Evolutionary conservation across 2,888 invertebrate species (phyloP).

Genomic region (Salpingus planirostris): DNA sequence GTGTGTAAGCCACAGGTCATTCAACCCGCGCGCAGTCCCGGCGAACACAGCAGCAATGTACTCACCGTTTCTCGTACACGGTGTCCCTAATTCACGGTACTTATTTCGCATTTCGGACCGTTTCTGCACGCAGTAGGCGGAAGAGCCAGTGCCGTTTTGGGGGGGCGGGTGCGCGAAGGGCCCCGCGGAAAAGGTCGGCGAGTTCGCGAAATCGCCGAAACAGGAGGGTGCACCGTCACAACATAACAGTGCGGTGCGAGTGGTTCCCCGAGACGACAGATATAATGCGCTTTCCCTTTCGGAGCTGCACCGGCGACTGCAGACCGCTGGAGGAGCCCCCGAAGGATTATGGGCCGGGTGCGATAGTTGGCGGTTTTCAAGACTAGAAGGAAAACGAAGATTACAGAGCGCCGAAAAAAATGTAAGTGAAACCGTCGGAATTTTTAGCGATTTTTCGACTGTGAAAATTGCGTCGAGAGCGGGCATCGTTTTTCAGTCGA

Average conservation of each 20-base stretch:
- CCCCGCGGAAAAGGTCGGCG: too few species aligned
- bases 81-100: slow-evolving; percentile 36
- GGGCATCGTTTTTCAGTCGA: slow-evolving; percentile 28
- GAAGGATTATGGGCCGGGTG: too few species aligned
- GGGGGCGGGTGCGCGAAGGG: too few species aligned
- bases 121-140: too few species aligned
- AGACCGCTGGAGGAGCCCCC: too few species aligned
- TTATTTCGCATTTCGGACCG: slow-evolving; percentile 33
- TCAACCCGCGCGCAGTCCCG: slow-evolving; percentile 43
- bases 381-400: neutral
- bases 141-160: too few species aligned
- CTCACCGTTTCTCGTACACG: slow-evolving; percentile 33
- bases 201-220: neutral
- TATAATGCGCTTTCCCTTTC: too few species aligned
- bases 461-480: neutral
- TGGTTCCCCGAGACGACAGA: too few species aligned
- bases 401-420: slow-evolving; percentile 23
- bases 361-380: neutral
- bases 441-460: neutral
- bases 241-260: too few species aligned
- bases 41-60: slow-evolving; percentile 36
- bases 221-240: too few species aligned
- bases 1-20: slow-evolving; percentile 40
- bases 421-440: slow-evolving; percentile 21
- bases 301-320: too few species aligned